These are phyloP conservation scores for Diachasma alloeum DNA, from an alignment of 1,140 invertebrate genomes.

Conservation along the genomic window DNA sequence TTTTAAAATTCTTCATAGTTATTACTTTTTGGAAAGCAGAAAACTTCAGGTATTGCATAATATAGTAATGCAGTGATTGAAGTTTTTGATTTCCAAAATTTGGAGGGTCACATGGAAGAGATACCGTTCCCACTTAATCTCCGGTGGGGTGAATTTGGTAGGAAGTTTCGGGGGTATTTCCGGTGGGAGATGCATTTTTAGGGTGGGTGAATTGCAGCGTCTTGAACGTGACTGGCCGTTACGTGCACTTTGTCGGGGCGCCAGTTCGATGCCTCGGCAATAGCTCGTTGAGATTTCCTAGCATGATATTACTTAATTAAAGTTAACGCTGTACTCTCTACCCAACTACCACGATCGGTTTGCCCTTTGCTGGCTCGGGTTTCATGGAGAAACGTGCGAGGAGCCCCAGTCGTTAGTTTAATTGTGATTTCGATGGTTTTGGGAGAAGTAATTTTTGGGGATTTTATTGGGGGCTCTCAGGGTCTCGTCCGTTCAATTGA, in stretches of 20 bases:
- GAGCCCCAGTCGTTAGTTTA: slow-evolving; percentile 31
- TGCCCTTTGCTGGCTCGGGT: slow-evolving; percentile 26
- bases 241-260: neutral
- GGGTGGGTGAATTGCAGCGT: neutral
- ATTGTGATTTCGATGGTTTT: slow-evolving; percentile 31
- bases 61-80: too few species aligned
- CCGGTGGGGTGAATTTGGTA: too few species aligned
- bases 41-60: too few species aligned
- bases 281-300: slow-evolving; percentile 31
- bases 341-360: slow-evolving; percentile 6
- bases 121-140: too few species aligned
- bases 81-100: too few species aligned
- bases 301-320: slow-evolving; percentile 39
- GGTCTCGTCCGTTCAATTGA: too few species aligned
- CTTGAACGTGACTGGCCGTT: slow-evolving; percentile 9
- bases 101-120: too few species aligned
- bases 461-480: too few species aligned
- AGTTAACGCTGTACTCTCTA: slow-evolving; percentile 30
- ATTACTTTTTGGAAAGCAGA: too few species aligned
- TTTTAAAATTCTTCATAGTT: too few species aligned
- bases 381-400: slow-evolving; percentile 10
- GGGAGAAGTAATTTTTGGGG: too few species aligned
- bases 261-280: slow-evolving; percentile 32
- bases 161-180: neutral
- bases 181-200: neutral